Conservation (phyloP, 2,888 invertebrate genomes). For the Plemyria rubiginata region DNA sequence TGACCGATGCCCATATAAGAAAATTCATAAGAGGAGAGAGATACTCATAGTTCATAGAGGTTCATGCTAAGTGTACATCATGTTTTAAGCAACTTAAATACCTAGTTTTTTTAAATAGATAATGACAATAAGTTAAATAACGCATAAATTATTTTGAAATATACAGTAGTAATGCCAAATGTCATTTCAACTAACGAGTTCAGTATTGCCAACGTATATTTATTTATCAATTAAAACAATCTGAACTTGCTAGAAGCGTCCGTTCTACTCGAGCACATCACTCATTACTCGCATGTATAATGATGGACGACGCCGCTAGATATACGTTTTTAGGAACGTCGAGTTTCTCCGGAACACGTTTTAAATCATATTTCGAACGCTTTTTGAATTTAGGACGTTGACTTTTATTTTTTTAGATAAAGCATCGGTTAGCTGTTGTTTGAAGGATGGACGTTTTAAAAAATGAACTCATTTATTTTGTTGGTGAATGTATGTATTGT, state of each 20-base stretch:
- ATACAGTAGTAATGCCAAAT: background rate
- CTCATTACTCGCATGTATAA: slow-evolving; percentile 81
- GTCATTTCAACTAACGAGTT: background rate
- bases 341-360: slow-evolving; percentile 85
- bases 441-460: slow-evolving; percentile 18
- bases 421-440: slow-evolving; percentile 22
- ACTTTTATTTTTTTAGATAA: slow-evolving; percentile 64
- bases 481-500: background rate
- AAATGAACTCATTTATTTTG: slow-evolving; percentile 21
- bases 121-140: too few relatives aligned
- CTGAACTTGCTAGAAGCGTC: slow-evolving; percentile 50
- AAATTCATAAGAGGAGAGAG: too few relatives aligned
- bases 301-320: slow-evolving; percentile 74
- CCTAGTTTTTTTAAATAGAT: too few relatives aligned
- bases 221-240: slow-evolving; percentile 4
- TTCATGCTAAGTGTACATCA: too few relatives aligned
- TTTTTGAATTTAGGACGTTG: slow-evolving; percentile 82
- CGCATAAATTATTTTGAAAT: too few relatives aligned
- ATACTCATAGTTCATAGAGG: too few relatives aligned
- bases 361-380: slow-evolving; percentile 84
- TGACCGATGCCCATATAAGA: background rate
- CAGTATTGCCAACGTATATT: slow-evolving; percentile 2
- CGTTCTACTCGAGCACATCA: slow-evolving; percentile 55
- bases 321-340: slow-evolving; percentile 80
- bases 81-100: too few relatives aligned